Conservation (phyloP, 2,797 vertebrate species). For the Phalanger gymnotis region DNA sequence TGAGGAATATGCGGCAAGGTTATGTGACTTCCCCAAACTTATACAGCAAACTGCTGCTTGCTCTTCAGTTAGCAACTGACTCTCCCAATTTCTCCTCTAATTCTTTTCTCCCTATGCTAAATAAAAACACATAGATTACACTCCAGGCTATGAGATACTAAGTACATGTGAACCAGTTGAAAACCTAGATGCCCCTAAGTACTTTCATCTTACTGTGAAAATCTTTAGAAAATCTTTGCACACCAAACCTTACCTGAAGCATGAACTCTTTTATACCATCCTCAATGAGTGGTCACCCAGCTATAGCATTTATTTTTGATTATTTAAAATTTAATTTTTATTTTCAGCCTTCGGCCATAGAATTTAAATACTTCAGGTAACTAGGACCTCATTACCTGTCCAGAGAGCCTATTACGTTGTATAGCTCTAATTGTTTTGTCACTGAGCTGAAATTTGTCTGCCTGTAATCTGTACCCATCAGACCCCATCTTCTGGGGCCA, state of each 20-base stretch:
- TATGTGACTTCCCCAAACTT: constrained; percentile 13
- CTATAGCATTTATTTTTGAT: not conserved
- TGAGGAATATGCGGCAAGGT: not conserved
- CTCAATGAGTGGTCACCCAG: not conserved
- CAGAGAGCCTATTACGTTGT: not conserved
- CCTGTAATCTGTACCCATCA: not conserved
- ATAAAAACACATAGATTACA: not conserved
- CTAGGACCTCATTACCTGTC: not conserved
- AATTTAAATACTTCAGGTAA: not conserved
- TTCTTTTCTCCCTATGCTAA: not conserved
- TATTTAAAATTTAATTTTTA: not conserved
- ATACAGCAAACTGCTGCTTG: constrained; percentile 1
- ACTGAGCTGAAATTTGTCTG: not conserved
- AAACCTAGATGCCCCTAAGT: not conserved
- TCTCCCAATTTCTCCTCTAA: not conserved
- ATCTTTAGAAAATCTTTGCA: not conserved
- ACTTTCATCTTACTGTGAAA: not conserved
- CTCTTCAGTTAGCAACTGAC: not conserved
- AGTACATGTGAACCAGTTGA: not conserved
- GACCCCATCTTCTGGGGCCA: not conserved
- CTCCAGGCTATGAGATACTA: not conserved
- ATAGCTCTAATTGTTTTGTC: not conserved
- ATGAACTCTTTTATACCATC: not conserved
- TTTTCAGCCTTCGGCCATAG: not conserved
- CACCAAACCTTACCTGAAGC: not conserved